Conservation (phyloP, 2,797 vertebrate genomes). For the Mormyrops boulengeri region DNA sequence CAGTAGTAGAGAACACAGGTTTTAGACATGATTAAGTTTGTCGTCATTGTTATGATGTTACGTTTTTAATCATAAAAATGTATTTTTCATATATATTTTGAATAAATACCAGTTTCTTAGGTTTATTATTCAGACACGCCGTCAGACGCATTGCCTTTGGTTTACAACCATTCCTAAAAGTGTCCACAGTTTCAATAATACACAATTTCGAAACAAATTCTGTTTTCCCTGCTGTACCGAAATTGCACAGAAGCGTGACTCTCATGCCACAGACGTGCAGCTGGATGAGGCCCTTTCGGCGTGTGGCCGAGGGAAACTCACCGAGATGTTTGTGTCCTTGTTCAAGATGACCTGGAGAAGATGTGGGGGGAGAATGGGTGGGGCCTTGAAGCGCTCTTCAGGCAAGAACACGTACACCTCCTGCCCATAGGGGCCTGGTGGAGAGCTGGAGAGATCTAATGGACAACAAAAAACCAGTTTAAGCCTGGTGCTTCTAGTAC, state of each 20-base stretch:
- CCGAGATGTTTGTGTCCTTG: slow-evolving; percentile 97
- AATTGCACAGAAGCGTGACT: not conserved
- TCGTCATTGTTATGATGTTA: not conserved
- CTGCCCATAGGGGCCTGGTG: slow-evolving; percentile 87
- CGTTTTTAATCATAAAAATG: not conserved
- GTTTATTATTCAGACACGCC: not conserved
- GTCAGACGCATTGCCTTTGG: not conserved
- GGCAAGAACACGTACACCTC: slow-evolving; percentile 85
- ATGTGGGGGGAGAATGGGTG: slow-evolving; percentile 92
- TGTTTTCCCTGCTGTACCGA: not conserved
- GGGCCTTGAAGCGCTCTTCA: slow-evolving; percentile 88
- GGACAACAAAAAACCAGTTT: not conserved
- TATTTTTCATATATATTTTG: not conserved
- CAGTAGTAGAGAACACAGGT: not conserved
- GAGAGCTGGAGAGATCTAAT: slow-evolving; percentile 89
- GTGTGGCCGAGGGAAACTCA: slow-evolving; percentile 51
- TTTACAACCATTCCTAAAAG: not conserved
- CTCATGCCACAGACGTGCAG: not conserved
- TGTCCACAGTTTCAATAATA: not conserved
- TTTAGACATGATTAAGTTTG: not conserved
- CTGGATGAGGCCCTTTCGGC: not conserved
- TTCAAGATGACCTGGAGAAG: slow-evolving; percentile 97
- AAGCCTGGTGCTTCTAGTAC: not conserved
- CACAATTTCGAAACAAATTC: not conserved
- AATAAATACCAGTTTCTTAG: not conserved